Evolutionary conservation across 1,140 invertebrate species (phyloP).

Genomic region (Drosophila arawakana): DNA sequence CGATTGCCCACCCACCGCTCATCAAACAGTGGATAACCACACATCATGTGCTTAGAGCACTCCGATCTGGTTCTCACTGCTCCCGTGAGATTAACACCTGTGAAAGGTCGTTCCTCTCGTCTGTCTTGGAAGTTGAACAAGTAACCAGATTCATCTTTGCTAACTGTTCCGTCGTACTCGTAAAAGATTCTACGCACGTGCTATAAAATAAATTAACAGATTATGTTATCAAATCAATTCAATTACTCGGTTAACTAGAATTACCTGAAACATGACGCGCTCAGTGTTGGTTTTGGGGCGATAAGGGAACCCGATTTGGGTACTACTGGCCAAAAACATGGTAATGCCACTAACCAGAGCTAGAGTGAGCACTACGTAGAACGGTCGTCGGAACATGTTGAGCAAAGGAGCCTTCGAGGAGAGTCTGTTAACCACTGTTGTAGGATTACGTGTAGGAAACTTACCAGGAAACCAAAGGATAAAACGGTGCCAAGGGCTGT

Average conservation of each 20-base stretch:
- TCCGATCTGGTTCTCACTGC: constrained; percentile 86
- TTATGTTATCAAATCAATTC: neutral
- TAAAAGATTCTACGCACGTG: constrained; percentile 87
- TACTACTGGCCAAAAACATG: constrained; percentile 86
- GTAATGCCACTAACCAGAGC: constrained; percentile 85
- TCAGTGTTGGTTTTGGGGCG: constrained; percentile 88
- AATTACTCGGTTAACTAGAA: constrained; percentile 79
- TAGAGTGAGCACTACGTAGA: constrained; percentile 31
- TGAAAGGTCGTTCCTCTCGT: constrained; percentile 87
- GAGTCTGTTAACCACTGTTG: neutral
- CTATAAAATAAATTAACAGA: constrained; percentile 75
- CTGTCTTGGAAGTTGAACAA: constrained; percentile 90
- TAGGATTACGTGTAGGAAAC: neutral
- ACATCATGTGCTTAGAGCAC: constrained; percentile 88
- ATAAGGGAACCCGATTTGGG: constrained; percentile 91
- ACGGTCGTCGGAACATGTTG: constrained; percentile 50
- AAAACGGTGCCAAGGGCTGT: constrained; percentile 81
- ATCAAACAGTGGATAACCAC: constrained; percentile 89
- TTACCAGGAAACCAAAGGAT: constrained; percentile 57
- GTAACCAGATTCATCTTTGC: constrained; percentile 87
- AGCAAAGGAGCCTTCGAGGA: constrained; percentile 27
- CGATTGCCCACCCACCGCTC: constrained; percentile 76
- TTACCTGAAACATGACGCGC: constrained; percentile 87
- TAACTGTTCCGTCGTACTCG: constrained; percentile 85
- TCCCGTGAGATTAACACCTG: constrained; percentile 81